Evolutionary conservation across 2,113 vertebrate species (phyloP), one percentile per base, ranked within the genome.

Genomic region (Nesogale talazaci): DNA sequence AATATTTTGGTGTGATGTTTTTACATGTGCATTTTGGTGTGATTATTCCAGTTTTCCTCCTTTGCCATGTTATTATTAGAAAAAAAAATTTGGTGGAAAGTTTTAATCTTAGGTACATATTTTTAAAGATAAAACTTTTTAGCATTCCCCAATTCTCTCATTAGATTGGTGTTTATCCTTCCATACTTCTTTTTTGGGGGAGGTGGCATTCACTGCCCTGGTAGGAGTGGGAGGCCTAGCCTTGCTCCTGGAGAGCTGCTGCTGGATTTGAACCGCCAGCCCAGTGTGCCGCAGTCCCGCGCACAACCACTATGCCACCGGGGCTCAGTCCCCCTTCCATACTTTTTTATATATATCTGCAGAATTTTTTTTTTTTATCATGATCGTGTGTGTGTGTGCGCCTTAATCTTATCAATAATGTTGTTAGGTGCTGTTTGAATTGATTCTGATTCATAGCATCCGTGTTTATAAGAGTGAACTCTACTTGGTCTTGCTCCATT

Each of bases 11-110:
- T 57, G 80, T 83, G 42, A 10, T 34, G 84, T 25, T 76, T 94
- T 92, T 23, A n/a, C 14, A 1, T 85, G 31, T 52, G 5, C 10
- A 52, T 52, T 52, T 52, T 52, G 46, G 10, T 52, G 46, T 61
- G 59, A 61, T 20, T 61, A 17, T 74, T 86, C 29, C 27, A 93
- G 10, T 67, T 87, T 89, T 76, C 92, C 52, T 88, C 72, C 2
- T 85, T 89, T 77, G 11, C 16, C 9, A 25, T 84, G 69, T 76
- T 84, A 84, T 92, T 12, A 80, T 59, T 76, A 76, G 19, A 76
- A 89, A 63, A 52, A 56, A 52, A 6, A 85, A 29, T 46, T 89
- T 92, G 82, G n/a, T 76, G 34, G 34, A 84, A 79, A 87, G 38
- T 5, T 69, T 90, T 78, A 79, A 91, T 74, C 3, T 56, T 86